phyloP scores from a whole-genome alignment of 2,113 vertebrate genomes.

The Rhabdomys dilectus region DNA sequence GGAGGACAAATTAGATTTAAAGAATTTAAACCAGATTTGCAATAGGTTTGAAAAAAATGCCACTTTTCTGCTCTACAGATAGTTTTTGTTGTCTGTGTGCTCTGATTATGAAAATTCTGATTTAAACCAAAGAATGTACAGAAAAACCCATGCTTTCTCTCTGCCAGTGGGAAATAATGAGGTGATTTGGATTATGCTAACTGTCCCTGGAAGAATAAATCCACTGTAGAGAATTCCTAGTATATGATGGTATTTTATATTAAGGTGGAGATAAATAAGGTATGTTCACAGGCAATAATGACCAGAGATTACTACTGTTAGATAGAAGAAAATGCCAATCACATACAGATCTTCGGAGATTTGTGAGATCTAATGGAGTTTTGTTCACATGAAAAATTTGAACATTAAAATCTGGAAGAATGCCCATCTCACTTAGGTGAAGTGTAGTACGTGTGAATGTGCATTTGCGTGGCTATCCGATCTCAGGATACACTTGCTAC shows the following conservation, averaged over 20 bases:
- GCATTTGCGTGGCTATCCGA: not conserved
- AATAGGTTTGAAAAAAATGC: not conserved
- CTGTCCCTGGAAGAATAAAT: conserved; percentile 7
- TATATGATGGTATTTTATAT: conserved; percentile 45
- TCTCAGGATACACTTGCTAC: not conserved
- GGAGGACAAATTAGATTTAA: not conserved
- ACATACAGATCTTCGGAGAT: not conserved
- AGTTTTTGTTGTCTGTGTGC: not conserved
- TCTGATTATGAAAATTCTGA: not conserved
- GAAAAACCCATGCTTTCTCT: not conserved
- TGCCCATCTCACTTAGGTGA: not conserved
- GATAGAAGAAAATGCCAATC: conserved; percentile 36
- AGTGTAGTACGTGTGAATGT: not conserved
- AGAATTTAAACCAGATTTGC: conserved; percentile 43
- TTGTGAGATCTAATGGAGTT: conserved; percentile 25
- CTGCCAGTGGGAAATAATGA: not conserved
- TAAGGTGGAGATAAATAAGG: conserved; percentile 39
- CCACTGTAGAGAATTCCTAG: conserved; percentile 5
- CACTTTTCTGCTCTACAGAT: not conserved
- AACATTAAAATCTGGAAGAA: conserved; percentile 16
- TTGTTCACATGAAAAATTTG: not conserved
- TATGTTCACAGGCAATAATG: conserved; percentile 38
- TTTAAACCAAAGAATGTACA: conserved; percentile 42
- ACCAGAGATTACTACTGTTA: conserved; percentile 18
- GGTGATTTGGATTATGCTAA: not conserved